phyloP scores from a whole-genome alignment of 23 tunicate genomes.

The Trididemnum miniatum region DNA sequence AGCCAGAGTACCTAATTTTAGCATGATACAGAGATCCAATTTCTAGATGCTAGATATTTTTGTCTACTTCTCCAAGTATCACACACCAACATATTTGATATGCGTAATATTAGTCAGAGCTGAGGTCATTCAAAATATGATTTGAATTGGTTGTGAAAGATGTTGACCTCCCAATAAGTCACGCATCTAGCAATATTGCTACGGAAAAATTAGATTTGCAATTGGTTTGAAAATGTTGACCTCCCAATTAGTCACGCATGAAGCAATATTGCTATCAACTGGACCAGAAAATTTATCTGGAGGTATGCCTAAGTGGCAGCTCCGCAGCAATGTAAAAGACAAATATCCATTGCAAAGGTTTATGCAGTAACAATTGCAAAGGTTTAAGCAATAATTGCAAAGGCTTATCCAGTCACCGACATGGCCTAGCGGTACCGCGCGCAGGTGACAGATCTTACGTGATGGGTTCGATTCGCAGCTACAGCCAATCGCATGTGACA shows the following conservation, averaged over 20 bases:
- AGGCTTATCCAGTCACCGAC: too few species aligned
- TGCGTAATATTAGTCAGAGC: slow-evolving; percentile 40
- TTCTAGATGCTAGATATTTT: slow-evolving; percentile 1
- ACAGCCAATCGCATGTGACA: too few species aligned
- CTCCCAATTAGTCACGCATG: too few species aligned
- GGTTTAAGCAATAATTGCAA: too few species aligned
- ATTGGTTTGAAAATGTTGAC: too few species aligned
- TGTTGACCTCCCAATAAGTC: slow-evolving; percentile 33
- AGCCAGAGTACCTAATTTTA: too few species aligned
- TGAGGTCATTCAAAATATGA: slow-evolving; percentile 27
- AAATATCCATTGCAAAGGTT: slow-evolving; percentile 29
- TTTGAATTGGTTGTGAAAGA: slow-evolving; percentile 19
- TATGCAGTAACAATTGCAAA: too few species aligned
- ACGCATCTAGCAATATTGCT: slow-evolving; percentile 24
- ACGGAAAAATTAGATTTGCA: too few species aligned
- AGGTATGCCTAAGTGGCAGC: slow-evolving; percentile 23
- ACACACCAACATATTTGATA: slow-evolving; percentile 23
- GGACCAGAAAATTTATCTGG: slow-evolving; percentile 30
- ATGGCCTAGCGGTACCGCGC: too few species aligned
- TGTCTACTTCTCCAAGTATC: slow-evolving; percentile 15
- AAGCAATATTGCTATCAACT: too few species aligned
- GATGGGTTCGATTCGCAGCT: too few species aligned
- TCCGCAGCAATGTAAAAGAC: slow-evolving; percentile 1
- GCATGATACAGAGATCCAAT: slow-evolving; percentile 29
- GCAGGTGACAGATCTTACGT: too few species aligned